Conservation (phyloP, 2,888 invertebrate genomes). For the Amitus sp. region DNA sequence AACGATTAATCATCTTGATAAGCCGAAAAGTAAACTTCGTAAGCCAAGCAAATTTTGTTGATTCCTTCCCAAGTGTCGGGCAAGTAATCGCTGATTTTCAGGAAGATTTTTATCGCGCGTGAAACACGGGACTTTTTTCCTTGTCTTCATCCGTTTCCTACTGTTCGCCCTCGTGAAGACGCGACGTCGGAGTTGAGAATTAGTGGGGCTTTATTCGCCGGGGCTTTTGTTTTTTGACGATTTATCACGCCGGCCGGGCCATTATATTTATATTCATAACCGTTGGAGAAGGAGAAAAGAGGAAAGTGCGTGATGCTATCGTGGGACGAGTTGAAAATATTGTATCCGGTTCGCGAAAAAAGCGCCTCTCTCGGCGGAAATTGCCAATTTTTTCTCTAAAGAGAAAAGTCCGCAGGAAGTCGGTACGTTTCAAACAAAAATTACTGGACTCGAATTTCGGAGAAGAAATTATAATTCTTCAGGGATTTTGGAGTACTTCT, state of each 20-base stretch:
- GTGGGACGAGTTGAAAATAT: conserved; percentile 15
- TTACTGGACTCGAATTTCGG: too few relatives aligned
- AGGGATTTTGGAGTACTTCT: too few relatives aligned
- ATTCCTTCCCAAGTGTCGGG: too few relatives aligned
- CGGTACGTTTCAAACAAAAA: too few relatives aligned
- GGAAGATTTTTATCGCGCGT: conserved; percentile 45
- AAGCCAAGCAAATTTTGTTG: neutral
- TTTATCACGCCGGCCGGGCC: conserved; percentile 36
- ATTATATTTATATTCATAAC: conserved; percentile 50
- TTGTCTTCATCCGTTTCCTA: conserved; percentile 7
- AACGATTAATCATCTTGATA: too few relatives aligned
- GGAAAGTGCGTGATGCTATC: conserved; percentile 20
- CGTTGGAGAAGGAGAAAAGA: conserved; percentile 24
- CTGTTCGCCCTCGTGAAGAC: conserved; percentile 12
- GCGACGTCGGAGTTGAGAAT: conserved; percentile 26
- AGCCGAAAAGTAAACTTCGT: neutral
- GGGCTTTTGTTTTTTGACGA: conserved; percentile 43
- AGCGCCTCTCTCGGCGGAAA: conserved; percentile 18
- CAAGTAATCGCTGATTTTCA: neutral
- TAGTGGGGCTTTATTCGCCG: conserved; percentile 43
- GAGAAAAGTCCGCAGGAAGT: neutral
- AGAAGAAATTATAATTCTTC: too few relatives aligned
- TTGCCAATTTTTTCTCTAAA: conserved; percentile 12
- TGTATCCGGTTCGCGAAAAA: conserved; percentile 18
- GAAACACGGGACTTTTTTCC: conserved; percentile 35